Evolutionary conservation across 2,888 invertebrate species (phyloP).

Genomic region (Drosophila lutescens): DNA sequence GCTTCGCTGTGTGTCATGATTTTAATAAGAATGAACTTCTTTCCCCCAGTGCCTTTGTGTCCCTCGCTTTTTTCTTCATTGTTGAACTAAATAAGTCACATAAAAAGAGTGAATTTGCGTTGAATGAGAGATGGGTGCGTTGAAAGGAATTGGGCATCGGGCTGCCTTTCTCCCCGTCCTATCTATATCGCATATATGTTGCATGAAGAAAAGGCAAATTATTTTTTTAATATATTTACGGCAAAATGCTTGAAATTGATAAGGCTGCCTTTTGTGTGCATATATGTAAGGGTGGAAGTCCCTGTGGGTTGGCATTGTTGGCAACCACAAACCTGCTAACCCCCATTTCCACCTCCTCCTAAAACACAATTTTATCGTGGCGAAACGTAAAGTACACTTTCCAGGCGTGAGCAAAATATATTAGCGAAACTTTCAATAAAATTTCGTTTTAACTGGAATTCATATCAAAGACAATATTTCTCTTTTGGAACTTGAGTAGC

Average conservation of each 20-base stretch:
- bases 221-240: slow-evolving; percentile 60
- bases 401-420: background rate
- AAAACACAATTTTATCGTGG: background rate
- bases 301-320: slow-evolving; percentile 35
- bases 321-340: slow-evolving; percentile 16
- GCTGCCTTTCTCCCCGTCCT: background rate
- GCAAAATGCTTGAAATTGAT: slow-evolving; percentile 75
- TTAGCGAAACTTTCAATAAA: background rate
- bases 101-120: slow-evolving; percentile 45
- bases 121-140: slow-evolving; percentile 5
- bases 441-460: background rate
- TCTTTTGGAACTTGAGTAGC: background rate
- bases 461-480: background rate
- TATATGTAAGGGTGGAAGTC: background rate
- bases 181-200: slow-evolving; percentile 17
- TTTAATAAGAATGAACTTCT: slow-evolving; percentile 67
- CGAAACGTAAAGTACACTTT: slow-evolving; percentile 5
- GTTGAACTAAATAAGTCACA: slow-evolving; percentile 73
- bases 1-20: slow-evolving; percentile 52
- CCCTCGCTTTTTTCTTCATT: slow-evolving; percentile 15
- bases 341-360: background rate
- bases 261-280: slow-evolving; percentile 54
- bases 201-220: slow-evolving; percentile 51
- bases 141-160: slow-evolving; percentile 37
- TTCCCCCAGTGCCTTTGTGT: background rate